These are phyloP conservation scores for Onychostoma macrolepis DNA, from an alignment of 2,113 vertebrate genomes.

Conservation along the genomic window DNA sequence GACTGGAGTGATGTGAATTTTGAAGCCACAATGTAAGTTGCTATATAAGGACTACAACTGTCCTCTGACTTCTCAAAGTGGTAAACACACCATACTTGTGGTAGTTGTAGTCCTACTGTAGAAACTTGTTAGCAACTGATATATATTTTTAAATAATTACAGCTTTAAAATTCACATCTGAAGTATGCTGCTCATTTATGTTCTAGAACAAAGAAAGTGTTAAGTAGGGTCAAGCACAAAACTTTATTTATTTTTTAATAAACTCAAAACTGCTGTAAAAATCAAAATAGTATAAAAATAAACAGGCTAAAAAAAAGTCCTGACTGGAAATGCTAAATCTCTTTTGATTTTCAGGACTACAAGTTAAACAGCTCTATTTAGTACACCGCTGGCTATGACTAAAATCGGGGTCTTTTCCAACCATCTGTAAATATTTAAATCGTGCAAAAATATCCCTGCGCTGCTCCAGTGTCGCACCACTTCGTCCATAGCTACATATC, in stretches of 20 bases:
- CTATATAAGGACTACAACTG: not conserved
- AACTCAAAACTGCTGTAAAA: not conserved
- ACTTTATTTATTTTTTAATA: not conserved
- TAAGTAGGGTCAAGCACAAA: not conserved
- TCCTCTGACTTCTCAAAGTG: not conserved
- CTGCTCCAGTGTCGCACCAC: not conserved
- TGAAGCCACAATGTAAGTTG: not conserved
- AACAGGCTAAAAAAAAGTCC: not conserved
- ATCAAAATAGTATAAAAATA: not conserved
- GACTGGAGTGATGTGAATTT: not conserved
- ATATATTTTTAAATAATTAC: not conserved
- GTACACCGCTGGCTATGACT: not conserved
- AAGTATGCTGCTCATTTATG: not conserved
- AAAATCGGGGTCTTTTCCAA: not conserved
- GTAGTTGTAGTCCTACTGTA: not conserved
- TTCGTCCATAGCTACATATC: not conserved
- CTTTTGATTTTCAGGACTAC: not conserved
- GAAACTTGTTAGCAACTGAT: not conserved
- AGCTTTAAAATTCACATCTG: not conserved
- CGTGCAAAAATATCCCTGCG: not conserved
- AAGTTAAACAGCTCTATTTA: not conserved
- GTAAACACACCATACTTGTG: not conserved
- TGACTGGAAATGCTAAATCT: not conserved
- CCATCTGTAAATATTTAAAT: not conserved
- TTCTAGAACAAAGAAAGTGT: not conserved